These are phyloP conservation scores for Zaprionus nigranus DNA, from an alignment of 1,140 invertebrate species.

Conservation along the genomic window DNA sequence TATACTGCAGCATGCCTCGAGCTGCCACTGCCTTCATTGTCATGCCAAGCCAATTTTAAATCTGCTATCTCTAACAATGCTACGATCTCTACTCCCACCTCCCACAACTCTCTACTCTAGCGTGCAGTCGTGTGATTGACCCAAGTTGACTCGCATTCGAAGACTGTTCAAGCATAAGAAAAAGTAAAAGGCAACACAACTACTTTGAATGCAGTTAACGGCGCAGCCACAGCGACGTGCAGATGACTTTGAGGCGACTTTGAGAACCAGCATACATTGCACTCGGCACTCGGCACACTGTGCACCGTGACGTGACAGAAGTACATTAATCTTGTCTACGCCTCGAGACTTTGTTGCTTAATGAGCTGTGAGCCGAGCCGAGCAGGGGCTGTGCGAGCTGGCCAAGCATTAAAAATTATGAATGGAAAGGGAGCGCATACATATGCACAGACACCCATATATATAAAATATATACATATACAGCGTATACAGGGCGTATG, in stretches of 20 bases:
- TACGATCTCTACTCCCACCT: background rate
- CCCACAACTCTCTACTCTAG: background rate
- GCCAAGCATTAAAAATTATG: constrained; percentile 75
- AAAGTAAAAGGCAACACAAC: constrained; percentile 39
- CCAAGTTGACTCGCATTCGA: constrained; percentile 41
- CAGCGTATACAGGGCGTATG: constrained; percentile 21
- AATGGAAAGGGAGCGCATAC: constrained; percentile 38
- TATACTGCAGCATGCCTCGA: constrained; percentile 14
- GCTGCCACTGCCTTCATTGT: background rate
- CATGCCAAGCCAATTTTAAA: constrained; percentile 28
- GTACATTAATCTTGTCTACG: constrained; percentile 73
- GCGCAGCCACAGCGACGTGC: constrained; percentile 56
- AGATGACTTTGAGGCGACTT: constrained; percentile 82
- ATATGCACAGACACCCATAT: constrained; percentile 19
- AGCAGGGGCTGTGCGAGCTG: constrained; percentile 42
- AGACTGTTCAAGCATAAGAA: constrained; percentile 15
- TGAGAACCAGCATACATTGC: constrained; percentile 26
- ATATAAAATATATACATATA: constrained; percentile 14
- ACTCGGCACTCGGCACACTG: background rate
- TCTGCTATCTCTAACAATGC: constrained; percentile 27
- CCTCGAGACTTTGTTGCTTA: constrained; percentile 63
- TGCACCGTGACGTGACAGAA: constrained; percentile 13
- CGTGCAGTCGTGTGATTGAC: constrained; percentile 67
- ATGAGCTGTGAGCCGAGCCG: constrained; percentile 65
- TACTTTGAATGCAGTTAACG: constrained; percentile 74